Conservation (phyloP, 1,140 invertebrate species). For the Latrodectus geometricus region DNA sequence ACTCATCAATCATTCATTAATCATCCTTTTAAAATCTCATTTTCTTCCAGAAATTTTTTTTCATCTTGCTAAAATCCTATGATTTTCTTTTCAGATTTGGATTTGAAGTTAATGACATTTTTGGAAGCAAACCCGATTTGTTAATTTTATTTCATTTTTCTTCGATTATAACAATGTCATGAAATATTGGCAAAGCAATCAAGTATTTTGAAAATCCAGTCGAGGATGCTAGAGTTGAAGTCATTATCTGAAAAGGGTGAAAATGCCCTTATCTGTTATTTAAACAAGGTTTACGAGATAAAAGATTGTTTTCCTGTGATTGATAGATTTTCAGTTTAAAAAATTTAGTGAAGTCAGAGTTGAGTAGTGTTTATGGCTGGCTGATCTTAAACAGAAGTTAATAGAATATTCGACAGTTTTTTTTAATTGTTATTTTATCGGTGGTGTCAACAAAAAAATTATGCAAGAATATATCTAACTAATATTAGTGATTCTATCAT, state of each 20-base stretch:
- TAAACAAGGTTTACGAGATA: background rate
- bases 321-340: background rate
- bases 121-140: background rate
- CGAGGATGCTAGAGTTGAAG: background rate
- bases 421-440: too few relatives aligned
- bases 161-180: background rate
- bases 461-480: too few relatives aligned
- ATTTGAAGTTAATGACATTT: background rate
- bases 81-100: background rate
- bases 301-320: background rate
- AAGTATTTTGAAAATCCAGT: background rate
- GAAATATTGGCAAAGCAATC: background rate
- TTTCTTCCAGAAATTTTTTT: background rate
- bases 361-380: too few relatives aligned
- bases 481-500: too few relatives aligned
- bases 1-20: background rate
- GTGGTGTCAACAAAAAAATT: too few relatives aligned
- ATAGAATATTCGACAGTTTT: too few relatives aligned
- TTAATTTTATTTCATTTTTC: background rate
- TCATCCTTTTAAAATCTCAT: conserved; percentile 1
- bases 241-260: background rate
- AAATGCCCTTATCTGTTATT: background rate
- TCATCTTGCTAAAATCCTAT: background rate
- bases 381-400: too few relatives aligned
- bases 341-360: background rate